A percentile compares a stretch with the other conserved stretches of the same genome.
These are phyloP conservation scores for Halocynthia roretzi DNA, from an alignment of 23 tunicate genomes.

Conservation along the genomic window DNA sequence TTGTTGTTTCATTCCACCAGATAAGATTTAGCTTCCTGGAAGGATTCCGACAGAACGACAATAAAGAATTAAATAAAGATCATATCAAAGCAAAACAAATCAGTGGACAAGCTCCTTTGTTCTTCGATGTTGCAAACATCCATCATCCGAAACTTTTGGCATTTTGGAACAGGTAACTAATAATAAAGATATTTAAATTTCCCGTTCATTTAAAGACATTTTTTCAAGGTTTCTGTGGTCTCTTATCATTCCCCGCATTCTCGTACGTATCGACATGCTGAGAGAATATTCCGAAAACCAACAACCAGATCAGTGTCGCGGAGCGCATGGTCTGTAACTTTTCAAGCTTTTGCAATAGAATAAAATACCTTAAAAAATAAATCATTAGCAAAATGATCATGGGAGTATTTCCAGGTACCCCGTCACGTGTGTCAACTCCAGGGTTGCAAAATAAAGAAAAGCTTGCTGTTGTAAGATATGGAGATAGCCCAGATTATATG, in stretches of 20 bases:
- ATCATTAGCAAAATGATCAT: constrained; percentile 11
- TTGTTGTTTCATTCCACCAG: not conserved
- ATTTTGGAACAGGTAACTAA: constrained; percentile 75
- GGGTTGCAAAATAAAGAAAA: too few species aligned
- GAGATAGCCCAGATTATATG: too few species aligned
- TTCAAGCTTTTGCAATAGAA: not conserved
- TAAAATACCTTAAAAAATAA: not conserved
- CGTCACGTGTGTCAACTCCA: not conserved
- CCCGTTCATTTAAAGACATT: not conserved
- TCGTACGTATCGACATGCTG: constrained; percentile 56
- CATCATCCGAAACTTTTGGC: constrained; percentile 57
- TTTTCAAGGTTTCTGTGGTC: constrained; percentile 79
- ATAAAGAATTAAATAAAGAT: constrained; percentile 39
- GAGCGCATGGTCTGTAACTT: too few species aligned
- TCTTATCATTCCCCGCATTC: constrained; percentile 67
- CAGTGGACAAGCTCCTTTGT: constrained; percentile 61
- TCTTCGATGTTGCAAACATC: constrained; percentile 42
- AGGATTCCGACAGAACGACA: constrained; percentile 47
- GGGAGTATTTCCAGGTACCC: not conserved
- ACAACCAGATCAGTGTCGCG: too few species aligned
- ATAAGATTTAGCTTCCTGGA: constrained; percentile 54
- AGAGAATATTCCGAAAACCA: constrained; percentile 18
- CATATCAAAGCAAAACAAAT: constrained; percentile 56
- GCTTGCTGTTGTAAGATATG: too few species aligned
- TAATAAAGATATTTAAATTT: too few species aligned